Evolutionary conservation across 2,888 invertebrate genomes (phyloP).

Genomic region (Blera fallax): DNA sequence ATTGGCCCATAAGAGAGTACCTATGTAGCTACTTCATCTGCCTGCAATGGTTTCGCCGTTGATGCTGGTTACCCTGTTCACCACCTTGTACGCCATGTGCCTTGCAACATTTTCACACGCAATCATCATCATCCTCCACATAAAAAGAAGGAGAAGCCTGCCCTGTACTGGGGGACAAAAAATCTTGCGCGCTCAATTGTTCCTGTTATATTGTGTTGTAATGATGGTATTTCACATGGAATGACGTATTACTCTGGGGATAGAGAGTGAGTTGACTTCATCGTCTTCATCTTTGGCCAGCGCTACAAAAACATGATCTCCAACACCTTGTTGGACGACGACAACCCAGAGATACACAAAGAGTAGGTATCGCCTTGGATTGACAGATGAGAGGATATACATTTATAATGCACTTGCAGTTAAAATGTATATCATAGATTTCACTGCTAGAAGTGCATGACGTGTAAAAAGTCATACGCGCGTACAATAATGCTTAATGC

Average conservation of each 20-base stretch:
- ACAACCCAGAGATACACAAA: neutral
- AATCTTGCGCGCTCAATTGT: constrained; percentile 60
- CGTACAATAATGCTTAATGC: constrained; percentile 68
- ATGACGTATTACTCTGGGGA: constrained; percentile 72
- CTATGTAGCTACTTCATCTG: neutral
- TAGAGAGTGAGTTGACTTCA: constrained; percentile 57
- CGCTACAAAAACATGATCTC: constrained; percentile 65
- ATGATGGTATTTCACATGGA: constrained; percentile 72
- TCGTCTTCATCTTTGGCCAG: constrained; percentile 38
- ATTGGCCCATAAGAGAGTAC: constrained; percentile 15
- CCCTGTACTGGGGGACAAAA: constrained; percentile 36
- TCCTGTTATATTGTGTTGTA: constrained; percentile 53
- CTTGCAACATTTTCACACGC: constrained; percentile 78
- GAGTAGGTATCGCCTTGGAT: constrained; percentile 14
- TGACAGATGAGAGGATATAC: constrained; percentile 51
- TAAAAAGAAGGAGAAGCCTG: neutral
- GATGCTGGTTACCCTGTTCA: constrained; percentile 11
- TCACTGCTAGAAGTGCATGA: constrained; percentile 64
- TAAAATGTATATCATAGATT: constrained; percentile 47
- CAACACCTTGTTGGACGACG: constrained; percentile 72
- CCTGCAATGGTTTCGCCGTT: constrained; percentile 1
- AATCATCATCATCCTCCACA: constrained; percentile 72
- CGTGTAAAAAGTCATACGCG: constrained; percentile 72
- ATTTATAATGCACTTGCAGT: constrained; percentile 38
- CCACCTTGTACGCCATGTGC: constrained; percentile 57